phyloP scores from a whole-genome alignment of 2,888 invertebrate genomes.

The Morinoia aosen region DNA sequence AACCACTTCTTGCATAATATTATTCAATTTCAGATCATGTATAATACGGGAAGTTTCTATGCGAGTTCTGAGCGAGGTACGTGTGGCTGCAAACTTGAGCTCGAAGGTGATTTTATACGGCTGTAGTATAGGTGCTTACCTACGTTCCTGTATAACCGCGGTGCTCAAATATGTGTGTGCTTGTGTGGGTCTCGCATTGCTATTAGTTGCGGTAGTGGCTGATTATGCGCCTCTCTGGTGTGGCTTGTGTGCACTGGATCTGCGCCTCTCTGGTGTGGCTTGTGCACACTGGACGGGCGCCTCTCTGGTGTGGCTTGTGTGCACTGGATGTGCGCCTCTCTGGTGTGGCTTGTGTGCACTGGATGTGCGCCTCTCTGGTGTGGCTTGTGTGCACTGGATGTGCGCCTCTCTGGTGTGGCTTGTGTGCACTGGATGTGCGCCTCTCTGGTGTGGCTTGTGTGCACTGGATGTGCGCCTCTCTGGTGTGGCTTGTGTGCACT shows the following conservation, averaged over 20 bases:
- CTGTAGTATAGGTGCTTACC: conserved; percentile 16
- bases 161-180: conserved; percentile 26
- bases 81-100: neutral
- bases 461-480: neutral
- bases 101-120: neutral
- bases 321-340: neutral
- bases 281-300: no score
- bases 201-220: neutral
- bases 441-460: neutral
- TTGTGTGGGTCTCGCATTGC: neutral
- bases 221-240: neutral
- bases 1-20: no score
- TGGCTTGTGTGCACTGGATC: neutral
- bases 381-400: no score
- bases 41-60: neutral
- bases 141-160: conserved; percentile 33
- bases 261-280: neutral
- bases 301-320: no score
- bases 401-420: no score
- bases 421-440: neutral
- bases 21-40: neutral
- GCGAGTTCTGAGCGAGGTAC: neutral
- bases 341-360: neutral
- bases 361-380: neutral
- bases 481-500: no score